Base-by-base conservation (phyloP, 2,797 vertebrate genomes). In the Rousettus madagascariensis region DNA sequence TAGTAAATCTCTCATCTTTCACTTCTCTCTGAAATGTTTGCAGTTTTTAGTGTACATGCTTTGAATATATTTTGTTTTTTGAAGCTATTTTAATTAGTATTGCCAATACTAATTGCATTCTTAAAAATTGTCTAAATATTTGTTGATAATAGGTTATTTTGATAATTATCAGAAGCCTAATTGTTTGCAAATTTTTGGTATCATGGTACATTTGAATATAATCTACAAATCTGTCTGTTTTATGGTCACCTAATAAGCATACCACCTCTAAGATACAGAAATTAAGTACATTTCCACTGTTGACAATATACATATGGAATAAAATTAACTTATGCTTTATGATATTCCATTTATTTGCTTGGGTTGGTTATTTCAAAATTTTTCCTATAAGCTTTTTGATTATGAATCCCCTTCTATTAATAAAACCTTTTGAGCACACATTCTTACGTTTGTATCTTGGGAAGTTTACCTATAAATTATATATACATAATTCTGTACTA, bases 91-190 rank as follows among this genome's bases (percentile, higher is more conserved):
- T 83, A 84, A 55, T 92, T 88, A 55, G 19, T 38, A 33, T 59
- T 68, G 15, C 8, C 49, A 49, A 49, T 49, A 49, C 15, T 49
- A 16, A 16, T 16, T 49, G 49, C 12, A 49, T 38, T 33, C 19
- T 41, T 33, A 43, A 69, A 53, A 38, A 9, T 51, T 33, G 57
- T 61, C 10, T 8, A 86, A 63, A 79, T 53, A 5, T 65, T 86
- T 87, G 43, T 87, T 87, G 82, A 72, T 36, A 78, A 26, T 59
- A 69, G n/a, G 13, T 75, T 86, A 83, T 59, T 86, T 69, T 96
- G 36, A 57, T 79, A 46, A 87, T 95, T 80, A 80, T 86, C 57
- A 63, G 51, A 93, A 87, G 36, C 33, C 41, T 69, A 82, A 77
- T 41, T 33, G 24, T 43, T 83, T 71, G 5, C 26, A 90, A 61